Conservation (phyloP, 2,797 vertebrate genomes). For the Arctocebus calabarensis region DNA sequence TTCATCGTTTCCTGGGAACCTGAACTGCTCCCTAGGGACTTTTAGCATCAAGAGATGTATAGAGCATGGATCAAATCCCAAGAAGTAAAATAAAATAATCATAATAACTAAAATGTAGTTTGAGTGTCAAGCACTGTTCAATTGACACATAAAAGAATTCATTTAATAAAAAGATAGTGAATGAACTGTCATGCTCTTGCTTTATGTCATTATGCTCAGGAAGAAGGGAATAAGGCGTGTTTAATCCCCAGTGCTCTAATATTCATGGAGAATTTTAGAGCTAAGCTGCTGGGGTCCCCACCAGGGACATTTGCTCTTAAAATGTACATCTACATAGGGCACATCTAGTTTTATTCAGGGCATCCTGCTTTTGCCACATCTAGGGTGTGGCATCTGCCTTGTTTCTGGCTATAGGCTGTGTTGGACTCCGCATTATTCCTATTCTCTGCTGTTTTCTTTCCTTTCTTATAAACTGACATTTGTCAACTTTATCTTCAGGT, state of each 20-base stretch:
- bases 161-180: background rate
- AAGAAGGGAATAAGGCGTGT: background rate
- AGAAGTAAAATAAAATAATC: background rate
- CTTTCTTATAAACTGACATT: background rate
- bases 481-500: background rate
- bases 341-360: background rate
- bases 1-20: background rate
- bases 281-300: rapidly evolving
- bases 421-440: background rate
- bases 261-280: background rate
- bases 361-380: too few species aligned
- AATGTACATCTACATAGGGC: background rate
- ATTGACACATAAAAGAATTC: background rate
- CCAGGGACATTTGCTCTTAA: background rate
- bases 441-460: background rate
- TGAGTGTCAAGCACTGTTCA: background rate
- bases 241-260: background rate
- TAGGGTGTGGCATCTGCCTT: rapidly evolving
- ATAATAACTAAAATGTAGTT: background rate
- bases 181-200: background rate
- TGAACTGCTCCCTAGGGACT: background rate
- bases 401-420: background rate
- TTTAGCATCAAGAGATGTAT: background rate
- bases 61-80: background rate
- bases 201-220: background rate